Evolutionary conservation across 2,113 vertebrate genomes (phyloP).

Genomic region (Chaetura pelagica): DNA sequence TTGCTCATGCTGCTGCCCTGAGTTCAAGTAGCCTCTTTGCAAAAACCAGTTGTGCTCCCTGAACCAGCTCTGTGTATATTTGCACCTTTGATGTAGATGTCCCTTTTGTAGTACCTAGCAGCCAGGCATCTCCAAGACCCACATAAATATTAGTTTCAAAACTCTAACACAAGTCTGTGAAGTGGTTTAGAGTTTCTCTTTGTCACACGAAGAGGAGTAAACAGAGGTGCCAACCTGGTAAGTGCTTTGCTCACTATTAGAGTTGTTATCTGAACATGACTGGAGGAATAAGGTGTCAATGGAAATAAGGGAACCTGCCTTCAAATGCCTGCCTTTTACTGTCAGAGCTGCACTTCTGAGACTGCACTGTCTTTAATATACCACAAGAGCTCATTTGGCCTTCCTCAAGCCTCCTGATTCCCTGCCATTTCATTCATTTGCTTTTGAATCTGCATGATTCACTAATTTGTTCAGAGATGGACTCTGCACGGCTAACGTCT

Average conservation of each 20-base stretch:
- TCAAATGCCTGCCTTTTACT: neutral
- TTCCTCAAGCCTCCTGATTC: fast-evolving
- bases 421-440: neutral
- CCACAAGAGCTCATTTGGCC: neutral
- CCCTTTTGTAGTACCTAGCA: neutral
- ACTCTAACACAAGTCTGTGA: neutral
- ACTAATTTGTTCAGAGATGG: neutral
- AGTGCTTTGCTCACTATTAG: neutral
- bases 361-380: neutral
- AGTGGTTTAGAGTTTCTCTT: neutral
- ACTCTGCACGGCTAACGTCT: neutral
- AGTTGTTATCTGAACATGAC: neutral
- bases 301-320: neutral
- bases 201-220: neutral
- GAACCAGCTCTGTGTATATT: neutral
- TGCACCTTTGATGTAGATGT: neutral
- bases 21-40: neutral
- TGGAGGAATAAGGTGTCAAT: neutral
- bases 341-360: neutral
- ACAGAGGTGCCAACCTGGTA: neutral
- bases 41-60: neutral
- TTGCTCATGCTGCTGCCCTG: neutral
- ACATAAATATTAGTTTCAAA: neutral
- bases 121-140: neutral
- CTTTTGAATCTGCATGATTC: fast-evolving